These are phyloP conservation scores for Erebia ligea DNA, from an alignment of 2,888 invertebrate species.

Conservation along the genomic window DNA sequence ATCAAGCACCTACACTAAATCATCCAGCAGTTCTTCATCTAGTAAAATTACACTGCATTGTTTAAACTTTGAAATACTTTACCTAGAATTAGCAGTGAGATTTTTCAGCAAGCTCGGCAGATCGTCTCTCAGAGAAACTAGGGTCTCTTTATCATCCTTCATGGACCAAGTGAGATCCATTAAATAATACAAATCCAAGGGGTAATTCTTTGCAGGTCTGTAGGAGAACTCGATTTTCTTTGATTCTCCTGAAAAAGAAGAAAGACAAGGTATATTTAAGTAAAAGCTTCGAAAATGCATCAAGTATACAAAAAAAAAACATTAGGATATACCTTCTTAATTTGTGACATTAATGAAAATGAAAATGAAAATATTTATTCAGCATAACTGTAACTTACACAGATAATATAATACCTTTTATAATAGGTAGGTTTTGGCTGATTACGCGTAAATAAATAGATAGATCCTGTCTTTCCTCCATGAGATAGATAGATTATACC, in stretches of 20 bases:
- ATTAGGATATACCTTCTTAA: no score
- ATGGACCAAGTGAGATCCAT: conserved; percentile 96
- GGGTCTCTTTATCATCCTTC: conserved; percentile 92
- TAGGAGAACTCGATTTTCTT: conserved; percentile 85
- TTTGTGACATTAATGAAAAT: no score
- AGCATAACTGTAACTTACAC: no score
- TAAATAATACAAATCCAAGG: conserved; percentile 93
- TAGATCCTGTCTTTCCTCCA: no score
- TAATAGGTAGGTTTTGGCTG: no score
- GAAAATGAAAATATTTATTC: no score
- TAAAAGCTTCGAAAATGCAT: no score
- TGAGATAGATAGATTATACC: no score
- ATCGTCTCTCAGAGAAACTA: conserved; percentile 86
- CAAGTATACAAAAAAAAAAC: no score
- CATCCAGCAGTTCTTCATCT: neutral
- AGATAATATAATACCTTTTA: no score
- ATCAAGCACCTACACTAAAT: neutral
- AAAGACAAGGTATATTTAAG: neutral
- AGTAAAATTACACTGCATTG: no score
- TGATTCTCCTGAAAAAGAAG: conserved; percentile 77
- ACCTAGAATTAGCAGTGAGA: conserved; percentile 88
- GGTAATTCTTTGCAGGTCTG: conserved; percentile 92
- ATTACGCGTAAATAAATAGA: no score
- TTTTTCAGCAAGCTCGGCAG: conserved; percentile 83
- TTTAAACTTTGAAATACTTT: conserved; percentile 20